phyloP scores from a whole-genome alignment of 2,888 invertebrate species.

The Diarsia rubi region DNA sequence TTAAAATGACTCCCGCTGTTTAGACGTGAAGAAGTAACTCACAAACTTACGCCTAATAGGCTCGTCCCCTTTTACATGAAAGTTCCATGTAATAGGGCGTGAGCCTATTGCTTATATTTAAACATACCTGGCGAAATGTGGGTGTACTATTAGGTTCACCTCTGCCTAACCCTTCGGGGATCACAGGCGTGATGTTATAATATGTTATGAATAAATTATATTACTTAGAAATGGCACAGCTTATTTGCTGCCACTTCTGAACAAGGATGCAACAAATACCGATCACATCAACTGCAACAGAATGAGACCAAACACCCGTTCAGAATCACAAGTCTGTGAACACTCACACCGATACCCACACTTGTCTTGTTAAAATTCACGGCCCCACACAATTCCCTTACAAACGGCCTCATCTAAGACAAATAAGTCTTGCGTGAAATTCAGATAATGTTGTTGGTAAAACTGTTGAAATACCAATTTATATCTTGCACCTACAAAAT shows the following conservation, averaged over 20 bases:
- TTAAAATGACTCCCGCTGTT: too few relatives aligned
- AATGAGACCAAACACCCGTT: constrained; percentile 73
- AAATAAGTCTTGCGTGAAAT: constrained; percentile 87
- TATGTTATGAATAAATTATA: too few relatives aligned
- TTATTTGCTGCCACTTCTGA: constrained; percentile 38
- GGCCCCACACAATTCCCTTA: constrained; percentile 76
- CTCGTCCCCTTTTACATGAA: too few relatives aligned
- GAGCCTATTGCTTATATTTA: too few relatives aligned
- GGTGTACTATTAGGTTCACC: too few relatives aligned
- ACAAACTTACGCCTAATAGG: too few relatives aligned
- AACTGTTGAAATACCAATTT: constrained; percentile 68
- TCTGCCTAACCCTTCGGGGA: too few relatives aligned
- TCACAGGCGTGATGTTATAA: too few relatives aligned
- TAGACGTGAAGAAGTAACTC: too few relatives aligned
- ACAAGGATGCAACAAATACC: constrained; percentile 52
- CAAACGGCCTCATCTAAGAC: constrained; percentile 80
- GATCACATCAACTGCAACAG: constrained; percentile 67
- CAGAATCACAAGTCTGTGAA: constrained; percentile 74
- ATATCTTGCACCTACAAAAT: background rate
- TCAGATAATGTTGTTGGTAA: constrained; percentile 80
- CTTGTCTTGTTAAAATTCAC: constrained; percentile 87
- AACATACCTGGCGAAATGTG: too few relatives aligned
- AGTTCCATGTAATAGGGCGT: too few relatives aligned
- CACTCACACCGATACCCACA: constrained; percentile 73
- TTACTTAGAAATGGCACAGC: background rate